Base-by-base conservation (phyloP, 2,888 invertebrate genomes). In the Ganaspis brasiliensis region DNA sequence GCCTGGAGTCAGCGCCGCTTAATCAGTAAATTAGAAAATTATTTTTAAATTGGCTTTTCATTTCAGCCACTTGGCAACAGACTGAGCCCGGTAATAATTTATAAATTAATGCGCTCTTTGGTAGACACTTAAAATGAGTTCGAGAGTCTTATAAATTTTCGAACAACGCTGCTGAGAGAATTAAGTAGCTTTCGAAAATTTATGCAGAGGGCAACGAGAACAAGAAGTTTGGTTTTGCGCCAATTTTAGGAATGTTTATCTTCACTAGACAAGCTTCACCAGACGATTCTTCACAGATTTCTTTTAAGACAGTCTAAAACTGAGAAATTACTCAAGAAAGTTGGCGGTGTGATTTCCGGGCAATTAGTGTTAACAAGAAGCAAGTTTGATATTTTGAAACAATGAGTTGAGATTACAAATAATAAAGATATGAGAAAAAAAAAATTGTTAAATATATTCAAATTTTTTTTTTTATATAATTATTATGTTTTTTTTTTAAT, bases 181-280 rank as follows among this genome's bases (percentile, higher is more conserved):
- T 80, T 81, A 83, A n/a, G n/a, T 84, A 72, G 77, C 77, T 76
- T 84, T 84, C 74, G 26, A 49, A 79, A 76, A 85, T 81, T 83
- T 82, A 80, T 79, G 73, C 75, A 76, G 79, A 81, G 78, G 79
- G 80, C 81, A 81, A 82, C 79, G 78, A 79, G 80, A 76, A 79
- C 77, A 74, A 76, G 78, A 75, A 83, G 56, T 72, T 72, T 85
- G 80, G 80, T 81, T 45, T 2, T 24, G 45, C 72, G 82, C 82
- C 84, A 82, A 75, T 72, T 40, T 52, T 61, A 59, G 40, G 37
- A 52, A 75, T 63, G 70, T 77, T 73, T 73, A 73, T 76, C 63
- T 35, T 40, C 31, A 37, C 55, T 49, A 61, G 61, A 55, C 63
- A 37, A 79, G n/a, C 24, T 31, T 59, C 59, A 16, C 16, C 12